These are phyloP conservation scores for Sebastiscus albofasciatus DNA, from an alignment of 2,797 vertebrate species.

Conservation along the genomic window DNA sequence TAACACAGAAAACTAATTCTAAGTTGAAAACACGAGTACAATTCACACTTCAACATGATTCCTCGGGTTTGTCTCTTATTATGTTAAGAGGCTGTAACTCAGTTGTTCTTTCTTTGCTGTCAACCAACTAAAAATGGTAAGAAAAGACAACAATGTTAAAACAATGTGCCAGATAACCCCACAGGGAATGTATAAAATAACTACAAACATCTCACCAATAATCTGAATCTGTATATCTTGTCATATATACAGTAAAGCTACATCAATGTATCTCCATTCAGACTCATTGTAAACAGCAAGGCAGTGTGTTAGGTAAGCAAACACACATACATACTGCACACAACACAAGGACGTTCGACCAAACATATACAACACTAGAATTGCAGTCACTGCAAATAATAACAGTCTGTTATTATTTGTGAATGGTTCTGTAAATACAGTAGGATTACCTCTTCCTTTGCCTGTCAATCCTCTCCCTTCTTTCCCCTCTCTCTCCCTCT, in stretches of 20 bases:
- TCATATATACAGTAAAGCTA: background rate
- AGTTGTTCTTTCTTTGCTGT: background rate
- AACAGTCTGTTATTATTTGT: slow-evolving; percentile 39
- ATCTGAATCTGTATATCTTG: background rate
- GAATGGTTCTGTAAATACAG: slow-evolving; percentile 28
- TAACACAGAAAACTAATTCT: background rate
- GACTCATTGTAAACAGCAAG: background rate
- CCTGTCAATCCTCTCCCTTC: slow-evolving; percentile 14
- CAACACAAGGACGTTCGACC: slow-evolving; percentile 8
- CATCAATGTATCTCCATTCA: background rate
- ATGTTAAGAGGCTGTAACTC: background rate
- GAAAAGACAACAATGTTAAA: background rate
- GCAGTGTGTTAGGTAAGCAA: slow-evolving; percentile 1
- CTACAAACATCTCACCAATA: background rate
- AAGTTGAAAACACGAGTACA: background rate
- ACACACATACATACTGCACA: background rate
- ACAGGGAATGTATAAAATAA: background rate
- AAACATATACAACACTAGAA: background rate
- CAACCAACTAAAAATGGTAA: background rate
- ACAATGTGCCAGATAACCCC: background rate
- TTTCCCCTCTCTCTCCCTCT: background rate
- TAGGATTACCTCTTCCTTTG: slow-evolving; percentile 29
- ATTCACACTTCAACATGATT: background rate
- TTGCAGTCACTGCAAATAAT: slow-evolving; percentile 34
- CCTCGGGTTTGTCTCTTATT: background rate